Base-by-base conservation (phyloP, 2,797 vertebrate species). In the Caiman crocodilus region DNA sequence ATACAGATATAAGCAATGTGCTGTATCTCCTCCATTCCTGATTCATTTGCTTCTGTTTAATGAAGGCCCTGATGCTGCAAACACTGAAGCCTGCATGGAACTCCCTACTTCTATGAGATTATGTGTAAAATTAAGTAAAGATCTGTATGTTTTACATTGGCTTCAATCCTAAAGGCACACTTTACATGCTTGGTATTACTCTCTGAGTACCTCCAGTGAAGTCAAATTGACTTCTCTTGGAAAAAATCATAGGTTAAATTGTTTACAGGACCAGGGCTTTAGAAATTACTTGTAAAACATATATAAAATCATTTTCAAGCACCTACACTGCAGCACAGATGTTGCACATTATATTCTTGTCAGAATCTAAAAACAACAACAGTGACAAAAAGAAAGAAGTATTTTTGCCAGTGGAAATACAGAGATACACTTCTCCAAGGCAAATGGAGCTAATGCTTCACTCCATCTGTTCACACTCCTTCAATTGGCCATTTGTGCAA, bases 391-490 rank as follows among this genome's bases (percentile, higher is more conserved):
- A 73, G 90, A 82, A 75, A 93, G 88, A 97, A 93, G 73, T 92
- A 75, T 88, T 96, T 93, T 92, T 89, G 90, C 92, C 80, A 90
- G 50, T 90, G 95, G 93, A 96, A 96, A 91, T 16, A 14, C 61
- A 91, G 90, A 95, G 95, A 96, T 88, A 79, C 5, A 94, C 67
- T 96, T 95, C 95, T 94, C 96, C 94, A 97, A 5, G 4, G 95
- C 94, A 97, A 97, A 97, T 93, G 97, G 76, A 94, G 87, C 93
- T 97, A 97, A 97, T 97, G 96, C 92, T 96, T 90, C 91, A 90
- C 89, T 95, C 94, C 96, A 97, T 97, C 97, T 97, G 96, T 95
- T 97, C 93, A 81, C 96, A 96, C 96, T 95, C 93, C 83, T 94
- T 93, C 63, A 92, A 96, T 86, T 96, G 96, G 92, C 94, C 94